Percentiles rank a stretch among this genome's conserved stretches.
Conservation (phyloP, 2,888 invertebrate species). For the Conistra vaccinii region DNA sequence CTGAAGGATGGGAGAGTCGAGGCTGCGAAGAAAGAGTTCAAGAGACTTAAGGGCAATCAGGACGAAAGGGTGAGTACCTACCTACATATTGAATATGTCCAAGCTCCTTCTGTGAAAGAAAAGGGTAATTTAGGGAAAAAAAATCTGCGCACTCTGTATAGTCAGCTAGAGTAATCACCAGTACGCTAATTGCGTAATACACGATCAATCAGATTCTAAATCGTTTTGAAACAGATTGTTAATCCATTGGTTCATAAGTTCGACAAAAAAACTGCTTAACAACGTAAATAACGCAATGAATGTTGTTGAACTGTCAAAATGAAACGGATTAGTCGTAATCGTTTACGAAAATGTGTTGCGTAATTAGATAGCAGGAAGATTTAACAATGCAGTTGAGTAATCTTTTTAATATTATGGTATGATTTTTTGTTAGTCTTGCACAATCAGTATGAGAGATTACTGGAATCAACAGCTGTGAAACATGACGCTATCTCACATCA, state of each 20-base stretch:
- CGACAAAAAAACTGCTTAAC: no score
- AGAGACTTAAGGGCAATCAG: constrained; percentile 83
- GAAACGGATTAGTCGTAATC: no score
- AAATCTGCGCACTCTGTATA: not conserved
- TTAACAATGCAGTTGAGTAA: not conserved
- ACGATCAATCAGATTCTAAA: no score
- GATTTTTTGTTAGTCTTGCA: constrained; percentile 5
- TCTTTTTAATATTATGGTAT: constrained; percentile 12
- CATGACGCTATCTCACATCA: not conserved
- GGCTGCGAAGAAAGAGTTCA: constrained; percentile 85
- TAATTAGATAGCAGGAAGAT: not conserved
- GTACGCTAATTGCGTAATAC: not conserved
- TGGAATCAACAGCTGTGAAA: not conserved
- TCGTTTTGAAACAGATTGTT: no score
- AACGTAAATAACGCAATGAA: no score
- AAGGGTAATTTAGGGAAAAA: not conserved
- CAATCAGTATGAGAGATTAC: constrained; percentile 13
- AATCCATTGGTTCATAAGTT: no score
- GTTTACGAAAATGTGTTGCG: no score
- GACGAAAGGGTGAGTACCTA: constrained; percentile 80
- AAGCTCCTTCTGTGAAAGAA: not conserved
- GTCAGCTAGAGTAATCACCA: not conserved
- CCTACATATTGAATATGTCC: not conserved
- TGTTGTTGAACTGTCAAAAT: no score
- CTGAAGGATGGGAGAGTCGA: constrained; percentile 88